A percentile compares a stretch with the other conserved stretches of the same genome.
phyloP scores from a whole-genome alignment of 2,113 vertebrate species.

The Melanotaenia duboulayi region DNA sequence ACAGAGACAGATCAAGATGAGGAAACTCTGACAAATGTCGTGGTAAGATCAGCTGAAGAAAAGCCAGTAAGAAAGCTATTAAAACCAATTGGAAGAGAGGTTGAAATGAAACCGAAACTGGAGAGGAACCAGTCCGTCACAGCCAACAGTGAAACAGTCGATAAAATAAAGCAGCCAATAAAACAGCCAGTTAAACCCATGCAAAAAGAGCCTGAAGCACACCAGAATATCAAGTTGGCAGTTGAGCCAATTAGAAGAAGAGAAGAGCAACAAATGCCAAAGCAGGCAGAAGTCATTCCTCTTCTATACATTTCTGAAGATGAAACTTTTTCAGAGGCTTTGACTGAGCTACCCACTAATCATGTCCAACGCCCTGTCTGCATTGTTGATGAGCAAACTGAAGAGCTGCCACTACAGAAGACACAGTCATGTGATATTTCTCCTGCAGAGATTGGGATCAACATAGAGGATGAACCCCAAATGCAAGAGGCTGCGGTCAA shows the following conservation, averaged over 20 bases:
- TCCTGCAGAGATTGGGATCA: conserved; percentile 59
- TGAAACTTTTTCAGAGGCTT: conserved; percentile 88
- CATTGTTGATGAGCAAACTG: conserved; percentile 11
- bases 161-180: conserved; percentile 23
- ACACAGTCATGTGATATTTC: conserved; percentile 31
- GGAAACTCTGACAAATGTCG: neutral
- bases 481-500: conserved; percentile 88
- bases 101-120: conserved; percentile 30
- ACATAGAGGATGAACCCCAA: conserved; percentile 80
- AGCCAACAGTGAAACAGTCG: conserved; percentile 17
- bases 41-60: conserved; percentile 19
- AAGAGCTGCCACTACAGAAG: conserved; percentile 37
- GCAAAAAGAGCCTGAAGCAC: conserved; percentile 52
- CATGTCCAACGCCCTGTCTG: conserved; percentile 58
- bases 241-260: conserved; percentile 78
- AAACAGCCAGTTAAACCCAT: conserved; percentile 66
- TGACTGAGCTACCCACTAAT: conserved; percentile 78
- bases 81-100: conserved; percentile 28
- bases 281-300: conserved; percentile 50
- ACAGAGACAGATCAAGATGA: conserved; percentile 69
- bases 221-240: conserved; percentile 53
- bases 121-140: conserved; percentile 25
- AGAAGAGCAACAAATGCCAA: conserved; percentile 67
- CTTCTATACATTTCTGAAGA: conserved; percentile 92
- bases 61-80: neutral